Percentiles rank a stretch among this genome's conserved stretches.
Evolutionary conservation across 2,797 vertebrate species (phyloP).

Genomic region (Bryconaethiops microstoma): DNA sequence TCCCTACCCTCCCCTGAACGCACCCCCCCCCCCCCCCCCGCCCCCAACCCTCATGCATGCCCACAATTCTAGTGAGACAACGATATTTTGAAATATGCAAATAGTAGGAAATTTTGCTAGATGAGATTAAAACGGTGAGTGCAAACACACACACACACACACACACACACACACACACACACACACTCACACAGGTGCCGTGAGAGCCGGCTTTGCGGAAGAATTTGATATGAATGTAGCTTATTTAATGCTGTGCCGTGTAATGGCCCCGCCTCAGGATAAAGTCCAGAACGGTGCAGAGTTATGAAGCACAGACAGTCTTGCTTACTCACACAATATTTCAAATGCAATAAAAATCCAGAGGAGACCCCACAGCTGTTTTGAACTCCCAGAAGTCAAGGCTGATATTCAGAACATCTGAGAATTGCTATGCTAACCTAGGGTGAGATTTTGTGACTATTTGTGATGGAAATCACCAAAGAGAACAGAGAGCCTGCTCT

Average conservation of each 20-base stretch:
- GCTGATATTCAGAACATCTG: not conserved
- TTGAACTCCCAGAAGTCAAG: conserved; percentile 4
- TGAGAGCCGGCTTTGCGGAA: conserved; percentile 52
- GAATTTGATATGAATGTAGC: conserved; percentile 56
- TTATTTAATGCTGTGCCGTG: conserved; percentile 37
- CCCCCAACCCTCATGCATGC: not conserved
- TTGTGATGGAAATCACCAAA: no score
- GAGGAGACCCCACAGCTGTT: conserved; percentile 23
- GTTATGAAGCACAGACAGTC: conserved; percentile 59
- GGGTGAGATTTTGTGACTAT: no score
- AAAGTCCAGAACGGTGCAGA: conserved; percentile 50
- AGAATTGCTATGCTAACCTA: not conserved
- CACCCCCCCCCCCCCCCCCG: conserved; percentile 37
- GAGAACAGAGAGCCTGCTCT: no score
- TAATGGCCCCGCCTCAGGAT: conserved; percentile 61
- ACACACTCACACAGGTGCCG: conserved; percentile 17
- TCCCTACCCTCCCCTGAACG: no score
- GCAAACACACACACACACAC: conserved; percentile 30
- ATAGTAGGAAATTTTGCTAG: conserved; percentile 58
- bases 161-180: no score
- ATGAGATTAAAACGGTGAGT: conserved; percentile 46
- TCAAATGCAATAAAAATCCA: conserved; percentile 58
- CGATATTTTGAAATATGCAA: conserved; percentile 65
- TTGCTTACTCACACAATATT: conserved; percentile 66
- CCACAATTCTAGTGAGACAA: not conserved